These are phyloP conservation scores for Gyrodactylus bullatarudis DNA, from an alignment of 1,140 invertebrate genomes.

Conservation along the genomic window DNA sequence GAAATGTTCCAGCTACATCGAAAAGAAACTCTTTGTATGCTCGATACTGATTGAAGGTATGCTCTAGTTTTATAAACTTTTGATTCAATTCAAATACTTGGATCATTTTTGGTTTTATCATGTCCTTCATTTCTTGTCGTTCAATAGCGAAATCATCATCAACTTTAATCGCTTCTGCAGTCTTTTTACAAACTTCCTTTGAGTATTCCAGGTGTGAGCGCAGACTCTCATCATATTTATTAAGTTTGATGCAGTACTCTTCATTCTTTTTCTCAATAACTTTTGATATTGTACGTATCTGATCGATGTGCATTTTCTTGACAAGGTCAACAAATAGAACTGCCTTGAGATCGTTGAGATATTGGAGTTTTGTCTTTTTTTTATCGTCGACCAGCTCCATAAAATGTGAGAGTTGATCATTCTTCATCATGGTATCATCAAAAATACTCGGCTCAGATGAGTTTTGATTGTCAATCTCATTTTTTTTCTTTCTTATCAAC, in stretches of 20 bases:
- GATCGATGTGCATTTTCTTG: neutral
- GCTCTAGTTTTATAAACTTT: neutral
- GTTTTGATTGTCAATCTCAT: neutral
- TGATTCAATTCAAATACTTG: neutral
- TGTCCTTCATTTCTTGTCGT: neutral
- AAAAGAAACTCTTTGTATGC: neutral
- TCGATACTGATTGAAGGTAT: neutral
- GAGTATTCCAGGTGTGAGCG: neutral
- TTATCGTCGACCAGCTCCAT: neutral
- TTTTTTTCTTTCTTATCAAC: neutral
- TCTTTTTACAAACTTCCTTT: neutral
- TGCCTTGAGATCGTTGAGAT: neutral
- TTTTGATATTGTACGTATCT: neutral
- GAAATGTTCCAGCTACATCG: neutral
- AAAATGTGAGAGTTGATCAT: neutral
- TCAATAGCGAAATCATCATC: neutral
- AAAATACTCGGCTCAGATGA: neutral
- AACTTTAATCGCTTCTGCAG: neutral
- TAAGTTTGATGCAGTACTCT: neutral
- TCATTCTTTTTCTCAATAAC: neutral
- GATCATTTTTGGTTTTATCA: neutral
- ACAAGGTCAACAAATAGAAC: neutral
- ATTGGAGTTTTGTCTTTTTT: neutral
- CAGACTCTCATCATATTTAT: neutral
- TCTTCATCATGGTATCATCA: neutral